Evolutionary conservation across 2,797 vertebrate genomes (phyloP).

Genomic region (Poecilia gillii): DNA sequence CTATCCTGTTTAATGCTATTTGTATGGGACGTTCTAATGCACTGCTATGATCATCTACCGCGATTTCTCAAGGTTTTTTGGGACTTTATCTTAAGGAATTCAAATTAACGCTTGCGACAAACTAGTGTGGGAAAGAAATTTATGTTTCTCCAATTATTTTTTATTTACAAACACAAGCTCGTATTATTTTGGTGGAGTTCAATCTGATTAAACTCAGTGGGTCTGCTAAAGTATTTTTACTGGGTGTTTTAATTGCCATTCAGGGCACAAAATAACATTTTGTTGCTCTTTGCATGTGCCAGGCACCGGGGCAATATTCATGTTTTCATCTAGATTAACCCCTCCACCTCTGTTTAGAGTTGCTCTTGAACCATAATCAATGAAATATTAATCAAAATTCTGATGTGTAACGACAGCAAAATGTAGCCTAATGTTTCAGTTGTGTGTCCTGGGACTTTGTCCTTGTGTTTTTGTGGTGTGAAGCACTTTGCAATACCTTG

Average conservation of each 20-base stretch:
- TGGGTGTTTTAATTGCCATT: neutral
- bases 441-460: too few species aligned
- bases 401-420: too few species aligned
- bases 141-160: neutral
- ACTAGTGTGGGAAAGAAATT: neutral
- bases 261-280: neutral
- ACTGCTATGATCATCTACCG: neutral
- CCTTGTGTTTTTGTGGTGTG: too few species aligned
- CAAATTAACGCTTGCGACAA: neutral
- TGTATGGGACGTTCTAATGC: neutral
- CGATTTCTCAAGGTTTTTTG: neutral
- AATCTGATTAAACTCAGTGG: neutral
- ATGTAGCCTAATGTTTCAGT: too few species aligned
- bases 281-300: neutral
- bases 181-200: neutral
- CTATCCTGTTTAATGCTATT: neutral
- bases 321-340: neutral
- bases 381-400: too few species aligned
- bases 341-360: too few species aligned
- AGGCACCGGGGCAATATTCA: neutral
- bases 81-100: too few species aligned
- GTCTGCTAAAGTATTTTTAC: neutral
- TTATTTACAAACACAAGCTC: neutral
- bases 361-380: too few species aligned
- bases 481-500: too few species aligned